Conservation (phyloP, 1,140 invertebrate species). For the Drosophila nigrodunni region DNA sequence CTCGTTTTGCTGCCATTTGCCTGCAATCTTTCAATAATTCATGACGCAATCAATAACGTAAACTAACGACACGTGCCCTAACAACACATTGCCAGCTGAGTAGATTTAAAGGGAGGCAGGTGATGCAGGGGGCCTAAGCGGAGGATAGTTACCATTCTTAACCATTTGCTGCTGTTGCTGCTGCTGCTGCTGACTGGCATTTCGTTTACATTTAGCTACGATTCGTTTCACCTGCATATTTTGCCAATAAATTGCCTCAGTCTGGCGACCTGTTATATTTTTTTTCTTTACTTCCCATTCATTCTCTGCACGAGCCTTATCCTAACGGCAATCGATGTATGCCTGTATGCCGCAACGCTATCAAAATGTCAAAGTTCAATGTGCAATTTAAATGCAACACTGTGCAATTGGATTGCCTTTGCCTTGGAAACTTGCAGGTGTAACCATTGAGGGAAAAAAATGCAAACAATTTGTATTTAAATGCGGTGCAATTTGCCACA, state of each 20-base stretch:
- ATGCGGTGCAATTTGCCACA: slow-evolving; percentile 61
- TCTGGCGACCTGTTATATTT: slow-evolving; percentile 21
- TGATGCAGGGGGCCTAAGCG: neutral
- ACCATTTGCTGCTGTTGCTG: slow-evolving; percentile 4
- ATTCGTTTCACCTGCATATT: slow-evolving; percentile 74
- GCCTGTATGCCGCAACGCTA: slow-evolving; percentile 45
- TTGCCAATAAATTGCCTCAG: slow-evolving; percentile 68
- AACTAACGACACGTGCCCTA: slow-evolving; percentile 64
- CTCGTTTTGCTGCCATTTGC: slow-evolving; percentile 50
- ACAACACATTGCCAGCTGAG: slow-evolving; percentile 9
- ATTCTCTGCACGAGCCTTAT: slow-evolving; percentile 42
- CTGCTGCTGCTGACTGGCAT: slow-evolving; percentile 34
- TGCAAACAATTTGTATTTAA: slow-evolving; percentile 82
- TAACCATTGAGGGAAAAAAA: slow-evolving; percentile 34
- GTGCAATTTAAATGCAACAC: slow-evolving; percentile 81
- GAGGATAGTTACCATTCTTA: slow-evolving; percentile 47
- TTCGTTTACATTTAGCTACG: slow-evolving; percentile 66
- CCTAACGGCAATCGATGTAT: slow-evolving; percentile 55
- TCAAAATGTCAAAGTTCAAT: slow-evolving; percentile 80
- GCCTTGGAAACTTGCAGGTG: slow-evolving; percentile 37
- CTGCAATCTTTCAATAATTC: slow-evolving; percentile 77
- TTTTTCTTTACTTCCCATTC: slow-evolving; percentile 4
- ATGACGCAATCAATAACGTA: slow-evolving; percentile 80
- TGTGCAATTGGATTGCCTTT: slow-evolving; percentile 52
- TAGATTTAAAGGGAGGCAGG: neutral